phyloP scores from a whole-genome alignment of 2,797 vertebrate species.

The Phataginus tricuspis region DNA sequence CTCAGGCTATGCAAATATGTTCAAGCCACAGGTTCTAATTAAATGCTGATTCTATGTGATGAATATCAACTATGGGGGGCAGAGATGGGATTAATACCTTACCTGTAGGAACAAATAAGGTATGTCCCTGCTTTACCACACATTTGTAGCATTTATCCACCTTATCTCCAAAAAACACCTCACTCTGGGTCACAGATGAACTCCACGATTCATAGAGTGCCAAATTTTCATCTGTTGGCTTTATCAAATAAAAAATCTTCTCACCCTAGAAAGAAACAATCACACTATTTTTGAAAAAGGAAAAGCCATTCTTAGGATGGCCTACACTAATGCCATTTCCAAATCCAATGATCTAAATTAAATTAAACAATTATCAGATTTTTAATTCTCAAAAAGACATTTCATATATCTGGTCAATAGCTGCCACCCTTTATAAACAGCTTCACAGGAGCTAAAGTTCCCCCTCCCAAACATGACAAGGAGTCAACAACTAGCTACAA shows the following conservation, averaged over 20 bases:
- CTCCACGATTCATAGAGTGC: slow-evolving; percentile 99
- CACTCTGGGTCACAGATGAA: slow-evolving; percentile 98
- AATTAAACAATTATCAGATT: background rate
- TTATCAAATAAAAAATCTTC: slow-evolving; percentile 99
- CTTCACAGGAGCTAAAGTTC: background rate
- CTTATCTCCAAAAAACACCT: slow-evolving; percentile 98
- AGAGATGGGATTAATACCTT: slow-evolving; percentile 63
- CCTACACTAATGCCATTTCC: slow-evolving; percentile 29
- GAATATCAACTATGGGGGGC: background rate
- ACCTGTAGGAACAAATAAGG: slow-evolving; percentile 99
- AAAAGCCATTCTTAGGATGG: slow-evolving; percentile 46
- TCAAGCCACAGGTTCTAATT: background rate
- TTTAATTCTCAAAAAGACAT: slow-evolving; percentile 16
- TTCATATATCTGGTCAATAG: slow-evolving; percentile 15
- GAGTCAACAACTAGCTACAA: background rate
- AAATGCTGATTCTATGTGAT: background rate
- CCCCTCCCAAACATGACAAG: background rate
- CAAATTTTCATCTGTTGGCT: slow-evolving; percentile 96
- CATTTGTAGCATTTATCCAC: slow-evolving; percentile 99
- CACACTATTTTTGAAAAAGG: slow-evolving; percentile 65
- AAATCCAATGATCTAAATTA: slow-evolving; percentile 39
- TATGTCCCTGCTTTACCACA: slow-evolving; percentile 96
- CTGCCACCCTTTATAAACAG: background rate
- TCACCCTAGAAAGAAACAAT: slow-evolving; percentile 91
- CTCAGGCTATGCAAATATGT: background rate